Percentiles rank a stretch among this genome's conserved stretches.
phyloP scores from a whole-genome alignment of 1,140 invertebrate genomes.

The Globodera rostochiensis region DNA sequence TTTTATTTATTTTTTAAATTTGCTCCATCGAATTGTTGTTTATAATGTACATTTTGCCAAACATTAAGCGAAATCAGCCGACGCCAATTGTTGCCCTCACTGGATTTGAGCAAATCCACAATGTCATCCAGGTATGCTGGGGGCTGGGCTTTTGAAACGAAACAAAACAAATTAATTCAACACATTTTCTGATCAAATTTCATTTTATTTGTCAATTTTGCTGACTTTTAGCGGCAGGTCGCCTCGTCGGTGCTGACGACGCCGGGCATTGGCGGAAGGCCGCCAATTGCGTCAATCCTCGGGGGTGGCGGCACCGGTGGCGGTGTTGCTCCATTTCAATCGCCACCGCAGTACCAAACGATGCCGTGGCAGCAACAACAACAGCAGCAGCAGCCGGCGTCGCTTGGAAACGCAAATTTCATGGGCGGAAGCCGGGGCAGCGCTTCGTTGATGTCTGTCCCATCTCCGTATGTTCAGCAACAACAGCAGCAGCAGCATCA shows the following conservation, averaged over 20 bases:
- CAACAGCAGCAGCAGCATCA: not conserved
- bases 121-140: not conserved
- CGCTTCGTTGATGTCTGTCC: not conserved
- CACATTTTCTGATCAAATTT: not conserved
- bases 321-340: not conserved
- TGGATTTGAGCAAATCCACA: not conserved
- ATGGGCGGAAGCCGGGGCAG: too few relatives aligned
- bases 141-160: too few relatives aligned
- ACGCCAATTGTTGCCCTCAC: not conserved
- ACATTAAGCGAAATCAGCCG: not conserved
- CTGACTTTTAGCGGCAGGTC: conserved; percentile 7
- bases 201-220: not conserved
- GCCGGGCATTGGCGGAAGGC: conserved; percentile 2
- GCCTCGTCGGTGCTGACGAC: conserved; percentile 20
- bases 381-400: too few relatives aligned
- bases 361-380: not conserved
- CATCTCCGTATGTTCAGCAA: not conserved
- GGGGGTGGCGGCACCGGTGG: too few relatives aligned
- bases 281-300: too few relatives aligned
- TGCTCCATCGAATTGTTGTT: not conserved
- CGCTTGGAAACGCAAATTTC: too few relatives aligned
- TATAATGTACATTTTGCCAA: not conserved
- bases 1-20: not conserved
- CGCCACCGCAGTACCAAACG: not conserved
- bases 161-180: not conserved